These are phyloP conservation scores for Palythoa heliodiscus DNA, from an alignment of 92 coral and sea anemone species.

Conservation along the genomic window DNA sequence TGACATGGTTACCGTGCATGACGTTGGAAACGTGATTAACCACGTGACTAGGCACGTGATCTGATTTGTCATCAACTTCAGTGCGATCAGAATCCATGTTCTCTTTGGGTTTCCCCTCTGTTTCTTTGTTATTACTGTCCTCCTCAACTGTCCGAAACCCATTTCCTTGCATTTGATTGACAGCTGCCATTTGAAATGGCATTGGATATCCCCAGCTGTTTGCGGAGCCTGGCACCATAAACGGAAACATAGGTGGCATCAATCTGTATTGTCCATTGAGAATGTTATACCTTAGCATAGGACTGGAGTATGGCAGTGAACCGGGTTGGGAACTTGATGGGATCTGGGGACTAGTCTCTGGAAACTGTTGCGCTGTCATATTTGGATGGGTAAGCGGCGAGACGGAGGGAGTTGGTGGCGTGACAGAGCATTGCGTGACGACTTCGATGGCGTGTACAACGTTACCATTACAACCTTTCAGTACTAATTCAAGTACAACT, in stretches of 20 bases:
- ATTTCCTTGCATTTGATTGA: slow-evolving; percentile 13
- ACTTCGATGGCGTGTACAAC: slow-evolving; percentile 93
- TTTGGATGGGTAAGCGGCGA: slow-evolving; percentile 31
- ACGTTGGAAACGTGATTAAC: slow-evolving; percentile 9
- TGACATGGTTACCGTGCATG: not conserved
- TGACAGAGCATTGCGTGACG: slow-evolving; percentile 70
- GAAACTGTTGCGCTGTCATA: slow-evolving; percentile 36
- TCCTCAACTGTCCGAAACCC: slow-evolving; percentile 25
- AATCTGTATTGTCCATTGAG: slow-evolving; percentile 78
- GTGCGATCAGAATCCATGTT: slow-evolving; percentile 13
- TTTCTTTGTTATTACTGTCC: not conserved
- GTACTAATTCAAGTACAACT: slow-evolving; percentile 74
- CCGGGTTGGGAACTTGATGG: slow-evolving; percentile 44
- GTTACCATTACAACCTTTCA: slow-evolving; percentile 92
- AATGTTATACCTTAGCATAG: slow-evolving; percentile 70
- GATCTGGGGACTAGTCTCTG: slow-evolving; percentile 42
- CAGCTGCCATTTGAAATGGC: slow-evolving; percentile 53
- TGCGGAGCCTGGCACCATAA: slow-evolving; percentile 72
- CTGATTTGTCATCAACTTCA: slow-evolving; percentile 6
- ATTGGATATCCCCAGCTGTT: slow-evolving; percentile 58
- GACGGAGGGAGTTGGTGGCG: slow-evolving; percentile 46
- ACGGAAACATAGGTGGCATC: slow-evolving; percentile 67
- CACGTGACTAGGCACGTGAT: slow-evolving; percentile 14
- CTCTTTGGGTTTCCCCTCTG: not conserved
- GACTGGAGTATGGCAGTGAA: slow-evolving; percentile 50